Evolutionary conservation across 2,113 vertebrate genomes (phyloP).

Genomic region (Psilopogon haemacephalus): DNA sequence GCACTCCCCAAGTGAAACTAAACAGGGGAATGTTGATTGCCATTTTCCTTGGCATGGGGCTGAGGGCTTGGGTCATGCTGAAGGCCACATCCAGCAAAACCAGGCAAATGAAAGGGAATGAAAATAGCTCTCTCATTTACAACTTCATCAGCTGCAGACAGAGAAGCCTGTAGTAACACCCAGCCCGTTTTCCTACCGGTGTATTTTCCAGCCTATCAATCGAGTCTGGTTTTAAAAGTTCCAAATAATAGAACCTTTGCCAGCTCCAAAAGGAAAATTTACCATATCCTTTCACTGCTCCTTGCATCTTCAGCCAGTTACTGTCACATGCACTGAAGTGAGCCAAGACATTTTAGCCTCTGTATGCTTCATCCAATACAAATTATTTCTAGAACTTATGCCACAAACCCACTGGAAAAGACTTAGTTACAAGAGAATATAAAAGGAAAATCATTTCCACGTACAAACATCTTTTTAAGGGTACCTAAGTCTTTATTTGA

Average conservation of each 20-base stretch:
- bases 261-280: constrained; percentile 18
- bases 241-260: background rate
- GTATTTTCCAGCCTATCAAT: background rate
- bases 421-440: background rate
- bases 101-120: accelerated
- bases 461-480: background rate
- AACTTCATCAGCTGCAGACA: background rate
- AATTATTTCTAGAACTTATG: background rate
- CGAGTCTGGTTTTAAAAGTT: background rate
- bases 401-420: background rate
- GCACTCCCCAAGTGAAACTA: background rate
- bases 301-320: constrained; percentile 17
- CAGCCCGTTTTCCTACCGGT: background rate
- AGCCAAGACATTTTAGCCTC: background rate
- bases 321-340: background rate
- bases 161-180: background rate
- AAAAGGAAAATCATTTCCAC: background rate
- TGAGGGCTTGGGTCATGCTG: background rate
- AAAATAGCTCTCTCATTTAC: background rate
- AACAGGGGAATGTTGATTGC: background rate
- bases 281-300: constrained; percentile 36
- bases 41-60: background rate
- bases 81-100: background rate
- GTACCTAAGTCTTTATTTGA: background rate
- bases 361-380: background rate